These are phyloP conservation scores for Sinocyclocheilus anshuiensis DNA, from an alignment of 2,113 vertebrate genomes.

Conservation along the genomic window DNA sequence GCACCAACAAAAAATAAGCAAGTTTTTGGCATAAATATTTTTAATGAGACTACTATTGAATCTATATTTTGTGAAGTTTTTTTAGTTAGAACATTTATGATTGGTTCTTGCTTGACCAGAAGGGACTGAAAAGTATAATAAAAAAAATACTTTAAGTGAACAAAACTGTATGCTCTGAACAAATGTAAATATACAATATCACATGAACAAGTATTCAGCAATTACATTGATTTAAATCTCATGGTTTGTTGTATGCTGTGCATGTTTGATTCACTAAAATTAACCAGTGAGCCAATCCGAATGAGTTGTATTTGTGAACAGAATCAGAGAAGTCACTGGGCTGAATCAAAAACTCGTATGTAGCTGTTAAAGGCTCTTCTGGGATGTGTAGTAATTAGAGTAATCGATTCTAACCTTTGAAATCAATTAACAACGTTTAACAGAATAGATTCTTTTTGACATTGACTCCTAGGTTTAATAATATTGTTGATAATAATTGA, in stretches of 20 bases:
- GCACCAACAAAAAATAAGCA: neutral
- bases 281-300: neutral
- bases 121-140: neutral
- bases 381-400: neutral
- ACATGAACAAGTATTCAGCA: neutral
- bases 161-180: too few species aligned
- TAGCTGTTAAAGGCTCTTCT: neutral
- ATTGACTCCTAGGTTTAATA: neutral
- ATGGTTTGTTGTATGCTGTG: neutral
- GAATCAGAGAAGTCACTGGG: neutral
- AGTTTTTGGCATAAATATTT: neutral
- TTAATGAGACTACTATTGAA: neutral
- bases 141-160: neutral
- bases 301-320: neutral
- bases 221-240: neutral
- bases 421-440: neutral
- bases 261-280: neutral
- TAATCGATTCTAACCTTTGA: neutral
- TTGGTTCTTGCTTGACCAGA: neutral
- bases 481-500: neutral
- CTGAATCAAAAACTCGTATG: neutral
- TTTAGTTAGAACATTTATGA: neutral
- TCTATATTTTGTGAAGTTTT: neutral
- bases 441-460: neutral
- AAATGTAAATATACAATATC: neutral